phyloP scores from a whole-genome alignment of 2,888 invertebrate species.

The Andrena trimmerana region DNA sequence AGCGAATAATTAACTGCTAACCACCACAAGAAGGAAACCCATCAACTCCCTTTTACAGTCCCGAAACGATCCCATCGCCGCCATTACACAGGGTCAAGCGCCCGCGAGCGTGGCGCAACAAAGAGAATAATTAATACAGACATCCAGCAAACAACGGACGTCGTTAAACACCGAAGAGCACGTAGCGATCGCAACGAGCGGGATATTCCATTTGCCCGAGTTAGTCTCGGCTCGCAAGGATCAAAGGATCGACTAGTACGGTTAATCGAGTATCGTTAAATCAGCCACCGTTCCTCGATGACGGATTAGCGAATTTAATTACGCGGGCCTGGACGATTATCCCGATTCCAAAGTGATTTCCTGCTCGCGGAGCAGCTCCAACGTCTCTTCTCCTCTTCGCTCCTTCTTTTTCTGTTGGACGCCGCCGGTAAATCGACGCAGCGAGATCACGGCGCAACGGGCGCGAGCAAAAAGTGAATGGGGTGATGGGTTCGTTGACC shows the following conservation, averaged over 20 bases:
- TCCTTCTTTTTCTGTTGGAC: background rate
- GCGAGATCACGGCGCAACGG: slow-evolving; percentile 8
- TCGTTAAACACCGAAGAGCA: slow-evolving; percentile 24
- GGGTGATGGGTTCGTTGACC: slow-evolving; percentile 58
- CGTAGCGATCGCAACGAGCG: background rate
- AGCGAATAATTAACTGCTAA: too few relatives aligned
- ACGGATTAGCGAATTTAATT: slow-evolving; percentile 65
- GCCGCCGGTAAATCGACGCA: slow-evolving; percentile 20
- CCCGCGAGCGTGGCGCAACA: background rate
- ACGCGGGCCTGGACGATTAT: slow-evolving; percentile 41
- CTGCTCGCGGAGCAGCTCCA: slow-evolving; percentile 13
- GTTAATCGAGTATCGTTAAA: slow-evolving; percentile 28
- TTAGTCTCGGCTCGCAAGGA: slow-evolving; percentile 44
- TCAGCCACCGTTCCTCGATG: background rate
- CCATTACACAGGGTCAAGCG: background rate
- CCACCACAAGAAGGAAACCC: too few relatives aligned
- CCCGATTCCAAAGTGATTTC: slow-evolving; percentile 52
- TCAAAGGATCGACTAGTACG: slow-evolving; percentile 21
- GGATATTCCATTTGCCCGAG: slow-evolving; percentile 48
- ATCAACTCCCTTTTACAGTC: too few relatives aligned
- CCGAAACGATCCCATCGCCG: too few relatives aligned
- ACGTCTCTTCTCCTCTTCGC: background rate
- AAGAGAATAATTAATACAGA: slow-evolving; percentile 16
- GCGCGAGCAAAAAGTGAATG: slow-evolving; percentile 60
- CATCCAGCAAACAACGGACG: slow-evolving; percentile 12